Evolutionary conservation across 2,797 vertebrate genomes (phyloP).

Genomic region (Notoglanidium macrostoma): DNA sequence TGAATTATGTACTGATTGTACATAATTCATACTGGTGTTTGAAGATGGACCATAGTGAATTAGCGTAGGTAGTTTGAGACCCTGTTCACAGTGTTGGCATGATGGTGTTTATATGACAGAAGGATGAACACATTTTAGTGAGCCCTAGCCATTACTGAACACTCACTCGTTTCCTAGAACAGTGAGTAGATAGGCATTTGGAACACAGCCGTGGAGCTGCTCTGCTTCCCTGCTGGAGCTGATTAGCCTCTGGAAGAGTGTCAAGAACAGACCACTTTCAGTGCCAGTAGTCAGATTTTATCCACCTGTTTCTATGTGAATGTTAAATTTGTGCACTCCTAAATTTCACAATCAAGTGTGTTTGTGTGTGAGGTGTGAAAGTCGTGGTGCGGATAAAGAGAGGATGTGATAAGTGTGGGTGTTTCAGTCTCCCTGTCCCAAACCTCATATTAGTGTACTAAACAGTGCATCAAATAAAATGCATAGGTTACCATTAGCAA

Average conservation of each 20-base stretch:
- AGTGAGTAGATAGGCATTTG: constrained; percentile 9
- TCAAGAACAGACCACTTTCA: constrained; percentile 30
- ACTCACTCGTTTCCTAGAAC: not conserved
- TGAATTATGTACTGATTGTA: not conserved
- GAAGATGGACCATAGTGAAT: not conserved
- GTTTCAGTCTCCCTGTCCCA: not conserved
- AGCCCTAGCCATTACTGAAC: not conserved
- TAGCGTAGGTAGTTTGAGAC: not conserved
- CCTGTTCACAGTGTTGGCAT: not conserved
- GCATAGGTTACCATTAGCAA: not conserved
- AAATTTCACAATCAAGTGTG: constrained; percentile 6
- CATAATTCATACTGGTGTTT: not conserved
- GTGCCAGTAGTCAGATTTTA: constrained; percentile 8
- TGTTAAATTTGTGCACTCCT: constrained; percentile 8
- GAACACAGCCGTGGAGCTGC: constrained; percentile 21
- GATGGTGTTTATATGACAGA: constrained; percentile 5
- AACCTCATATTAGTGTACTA: not conserved
- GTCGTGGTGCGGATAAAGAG: not conserved
- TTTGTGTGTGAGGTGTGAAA: constrained; percentile 14
- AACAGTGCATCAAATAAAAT: not conserved
- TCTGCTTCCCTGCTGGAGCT: constrained; percentile 46
- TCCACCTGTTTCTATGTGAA: constrained; percentile 29
- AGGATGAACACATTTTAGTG: not conserved
- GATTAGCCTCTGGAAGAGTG: constrained; percentile 51
- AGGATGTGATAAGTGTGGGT: constrained; percentile 21